Evolutionary conservation across 1,140 invertebrate species (phyloP), one percentile per base, ranked within the genome.

Genomic region (Heliothis virescens): DNA sequence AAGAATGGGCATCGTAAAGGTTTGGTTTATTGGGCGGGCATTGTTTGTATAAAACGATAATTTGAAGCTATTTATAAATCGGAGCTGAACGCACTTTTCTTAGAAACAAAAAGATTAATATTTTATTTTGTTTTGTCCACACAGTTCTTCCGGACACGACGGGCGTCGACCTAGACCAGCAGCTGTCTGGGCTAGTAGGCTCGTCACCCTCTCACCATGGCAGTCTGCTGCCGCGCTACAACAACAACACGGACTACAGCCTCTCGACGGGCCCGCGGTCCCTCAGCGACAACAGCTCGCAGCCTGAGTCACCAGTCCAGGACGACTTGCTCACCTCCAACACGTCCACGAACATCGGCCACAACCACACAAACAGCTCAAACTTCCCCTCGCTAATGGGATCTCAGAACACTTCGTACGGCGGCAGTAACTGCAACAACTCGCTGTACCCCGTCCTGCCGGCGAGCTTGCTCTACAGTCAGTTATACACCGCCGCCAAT

Each of bases 271-370:
- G 96, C 1, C 97, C 97, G 0, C 94, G 97, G 26, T 97, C 97
- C 2, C 87, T 98, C 21, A 97, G 97, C 69, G 97, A 97, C 83
- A 97, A 97, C 85, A 97, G 97, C n/a, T 97, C 97, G 13, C 96
- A 97, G 79, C 97, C 97, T 1, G 97, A 98, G 87, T 97, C 97
- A 18, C 97, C 97, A 1, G 97, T 97, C 1, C 97, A 98, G 92
- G 97, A 97, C 87, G 97, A 98, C 81, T 94, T 97, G 9, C 92
- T 97, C 41, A 95, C 95, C 0, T 96, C 95, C 3, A 96, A 96
- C 82, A 95, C 96, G 15, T 90, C 92, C 1, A 93, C 94, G 9
- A 95, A 95, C 41, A 95, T 96, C 62, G 95, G 96, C 0, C 96
- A 96, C 82, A 96, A 96, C 67, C 96, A 96, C 77, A 94, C 96